Base-by-base conservation (phyloP, 2,113 vertebrate species). In the Channa maculata region DNA sequence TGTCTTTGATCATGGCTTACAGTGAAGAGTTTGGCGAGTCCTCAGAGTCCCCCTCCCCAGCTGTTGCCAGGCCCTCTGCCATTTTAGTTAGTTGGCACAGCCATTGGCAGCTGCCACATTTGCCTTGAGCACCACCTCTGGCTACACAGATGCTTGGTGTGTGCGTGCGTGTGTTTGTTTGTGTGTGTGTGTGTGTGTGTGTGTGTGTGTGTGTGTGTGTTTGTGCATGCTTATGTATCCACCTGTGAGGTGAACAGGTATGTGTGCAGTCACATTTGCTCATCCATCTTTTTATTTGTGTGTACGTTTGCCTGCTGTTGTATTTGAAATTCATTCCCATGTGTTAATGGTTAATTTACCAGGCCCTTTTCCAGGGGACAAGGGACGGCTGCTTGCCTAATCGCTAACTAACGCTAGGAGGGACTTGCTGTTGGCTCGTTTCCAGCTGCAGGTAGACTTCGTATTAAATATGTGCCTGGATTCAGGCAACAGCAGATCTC, bases 1-100 rank as follows among this genome's bases (percentile, higher is more conserved):
- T 50, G 4, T 80, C 86, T 90, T 89, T 91, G 85, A 91, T 92
- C 86, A 79, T 7, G 68, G 71, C 64, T 76, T 84, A 65, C 64
- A 75, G 51, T 80, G 66, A 74, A 57, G 80, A 68, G 59, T 83
- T 79, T 89, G 90, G 89, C 85, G 6, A 70, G 33, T 54, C 71
- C 78, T 90, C 81, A 71, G 65, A 85, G 54, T 50, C 52, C 41
- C 14, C 76, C 38, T 52, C 48, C 52, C 69, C 85, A 90, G 80
- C 82, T 90, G 88, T 49, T 79, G 85, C 85, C 85, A 86, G 74
- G 50, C 65, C 74, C 65, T 66, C 44, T 84, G 80, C 85, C 77
- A 77, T 79, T 57, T 65, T 65, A 82, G 44, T 73, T 3, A 37
- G 8, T 71, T 82, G 66, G 79, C 80, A 39, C 50, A 54, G 61